Evolutionary conservation across 2,888 invertebrate species (phyloP).

Genomic region (Morpho helenor): DNA sequence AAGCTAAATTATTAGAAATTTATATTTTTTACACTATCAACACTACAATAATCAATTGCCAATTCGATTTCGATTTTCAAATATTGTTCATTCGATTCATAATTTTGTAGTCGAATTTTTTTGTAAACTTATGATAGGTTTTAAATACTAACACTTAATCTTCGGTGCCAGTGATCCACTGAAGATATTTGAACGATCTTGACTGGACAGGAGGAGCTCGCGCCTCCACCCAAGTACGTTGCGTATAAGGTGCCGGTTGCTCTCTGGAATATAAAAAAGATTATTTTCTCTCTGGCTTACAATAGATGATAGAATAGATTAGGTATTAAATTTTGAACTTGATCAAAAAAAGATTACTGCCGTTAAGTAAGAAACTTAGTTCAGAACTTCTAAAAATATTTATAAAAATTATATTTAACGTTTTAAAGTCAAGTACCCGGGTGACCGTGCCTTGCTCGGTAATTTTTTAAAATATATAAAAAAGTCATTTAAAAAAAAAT

Average conservation of each 20-base stretch:
- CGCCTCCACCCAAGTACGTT: slow-evolving; percentile 52
- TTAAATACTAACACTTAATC: slow-evolving; percentile 42
- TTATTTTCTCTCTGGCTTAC: not conserved
- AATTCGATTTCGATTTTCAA: slow-evolving; percentile 18
- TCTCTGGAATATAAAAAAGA: slow-evolving; percentile 55
- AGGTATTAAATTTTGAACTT: too few species aligned
- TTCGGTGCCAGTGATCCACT: slow-evolving; percentile 77
- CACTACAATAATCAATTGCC: not conserved
- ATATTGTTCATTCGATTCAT: slow-evolving; percentile 7
- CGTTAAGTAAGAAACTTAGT: too few species aligned
- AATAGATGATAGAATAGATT: too few species aligned
- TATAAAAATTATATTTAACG: too few species aligned
- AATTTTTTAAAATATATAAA: too few species aligned
- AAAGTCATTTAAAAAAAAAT: too few species aligned
- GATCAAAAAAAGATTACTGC: too few species aligned
- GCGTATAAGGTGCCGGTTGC: slow-evolving; percentile 55
- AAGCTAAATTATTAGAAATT: too few species aligned
- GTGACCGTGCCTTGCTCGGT: too few species aligned
- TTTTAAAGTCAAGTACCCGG: too few species aligned
- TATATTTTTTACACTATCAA: not conserved
- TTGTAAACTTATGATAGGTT: slow-evolving; percentile 15
- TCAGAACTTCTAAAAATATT: too few species aligned
- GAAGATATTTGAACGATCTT: slow-evolving; percentile 75
- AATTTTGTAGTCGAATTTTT: not conserved
- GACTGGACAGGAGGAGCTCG: slow-evolving; percentile 70